Conservation (phyloP, 2,797 vertebrate species). For the Menidia menidia region DNA sequence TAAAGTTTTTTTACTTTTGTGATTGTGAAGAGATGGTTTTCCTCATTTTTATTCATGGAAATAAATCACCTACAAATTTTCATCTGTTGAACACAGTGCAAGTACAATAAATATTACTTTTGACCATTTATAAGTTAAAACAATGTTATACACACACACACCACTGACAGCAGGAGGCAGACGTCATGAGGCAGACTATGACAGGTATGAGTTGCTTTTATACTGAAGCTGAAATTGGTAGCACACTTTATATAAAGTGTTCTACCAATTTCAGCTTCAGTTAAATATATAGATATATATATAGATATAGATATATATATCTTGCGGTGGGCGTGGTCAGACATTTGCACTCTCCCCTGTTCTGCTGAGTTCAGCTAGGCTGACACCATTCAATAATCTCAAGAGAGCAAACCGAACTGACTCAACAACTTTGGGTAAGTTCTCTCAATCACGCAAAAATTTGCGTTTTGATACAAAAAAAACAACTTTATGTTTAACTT, state of each 20-base stretch:
- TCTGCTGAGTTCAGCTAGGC: too few species aligned
- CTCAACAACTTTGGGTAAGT: slow-evolving; percentile 16
- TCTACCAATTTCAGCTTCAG: too few species aligned
- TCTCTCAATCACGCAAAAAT: background rate
- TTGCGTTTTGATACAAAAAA: too few species aligned
- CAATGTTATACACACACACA: too few species aligned
- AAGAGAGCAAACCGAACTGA: background rate
- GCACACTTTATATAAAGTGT: background rate
- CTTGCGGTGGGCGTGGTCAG: slow-evolving; percentile 6
- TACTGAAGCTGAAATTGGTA: too few species aligned
- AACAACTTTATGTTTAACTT: background rate
- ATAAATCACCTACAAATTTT: background rate
- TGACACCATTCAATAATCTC: background rate
- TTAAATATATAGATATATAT: too few species aligned
- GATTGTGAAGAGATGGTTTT: slow-evolving; percentile 11
- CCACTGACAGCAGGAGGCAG: too few species aligned
- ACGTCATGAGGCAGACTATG: too few species aligned
- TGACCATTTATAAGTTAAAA: too few species aligned
- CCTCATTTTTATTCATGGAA: background rate
- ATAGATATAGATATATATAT: too few species aligned
- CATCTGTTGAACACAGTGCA: too few species aligned
- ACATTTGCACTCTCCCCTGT: background rate
- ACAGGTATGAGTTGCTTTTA: too few species aligned
- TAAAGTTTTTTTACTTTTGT: slow-evolving; percentile 8
- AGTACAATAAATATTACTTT: slow-evolving; percentile 35